These are phyloP conservation scores for Leucosticte australis DNA, from an alignment of 2,113 vertebrate genomes.

Conservation along the genomic window DNA sequence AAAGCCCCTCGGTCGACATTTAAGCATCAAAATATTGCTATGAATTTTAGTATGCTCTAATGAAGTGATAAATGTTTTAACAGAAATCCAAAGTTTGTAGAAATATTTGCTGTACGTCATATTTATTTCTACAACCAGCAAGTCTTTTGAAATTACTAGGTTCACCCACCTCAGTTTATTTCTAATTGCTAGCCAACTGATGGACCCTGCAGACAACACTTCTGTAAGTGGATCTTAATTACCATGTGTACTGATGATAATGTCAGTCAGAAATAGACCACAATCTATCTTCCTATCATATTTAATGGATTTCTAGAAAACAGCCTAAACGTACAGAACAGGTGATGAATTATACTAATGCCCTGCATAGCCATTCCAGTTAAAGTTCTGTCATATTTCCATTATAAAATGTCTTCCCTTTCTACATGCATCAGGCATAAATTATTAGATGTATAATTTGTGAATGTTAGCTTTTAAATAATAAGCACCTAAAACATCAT, in stretches of 20 bases:
- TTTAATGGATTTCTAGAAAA: constrained; percentile 74
- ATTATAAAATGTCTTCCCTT: constrained; percentile 22
- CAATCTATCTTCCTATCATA: constrained; percentile 73
- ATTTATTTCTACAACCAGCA: not conserved
- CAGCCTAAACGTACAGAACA: constrained; percentile 50
- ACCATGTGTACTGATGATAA: constrained; percentile 62
- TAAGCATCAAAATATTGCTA: not conserved
- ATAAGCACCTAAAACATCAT: not conserved
- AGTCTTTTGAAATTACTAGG: not conserved
- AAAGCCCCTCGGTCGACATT: not conserved
- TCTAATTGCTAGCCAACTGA: constrained; percentile 42
- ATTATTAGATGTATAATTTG: not conserved
- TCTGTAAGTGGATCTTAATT: constrained; percentile 66
- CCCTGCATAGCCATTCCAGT: constrained; percentile 38
- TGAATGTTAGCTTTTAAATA: not conserved
- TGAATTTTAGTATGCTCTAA: not conserved
- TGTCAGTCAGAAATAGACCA: constrained; percentile 66
- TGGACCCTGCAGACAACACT: constrained; percentile 43
- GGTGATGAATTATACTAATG: constrained; percentile 58
- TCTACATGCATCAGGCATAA: not conserved
- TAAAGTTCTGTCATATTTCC: constrained; percentile 57
- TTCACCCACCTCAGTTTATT: not conserved
- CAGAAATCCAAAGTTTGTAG: not conserved
- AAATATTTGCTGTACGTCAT: not conserved
- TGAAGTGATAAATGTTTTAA: not conserved